Evolutionary conservation across 2,113 vertebrate species (phyloP), one percentile per base, ranked within the genome.

Genomic region (Haplotaxodon microlepis): DNA sequence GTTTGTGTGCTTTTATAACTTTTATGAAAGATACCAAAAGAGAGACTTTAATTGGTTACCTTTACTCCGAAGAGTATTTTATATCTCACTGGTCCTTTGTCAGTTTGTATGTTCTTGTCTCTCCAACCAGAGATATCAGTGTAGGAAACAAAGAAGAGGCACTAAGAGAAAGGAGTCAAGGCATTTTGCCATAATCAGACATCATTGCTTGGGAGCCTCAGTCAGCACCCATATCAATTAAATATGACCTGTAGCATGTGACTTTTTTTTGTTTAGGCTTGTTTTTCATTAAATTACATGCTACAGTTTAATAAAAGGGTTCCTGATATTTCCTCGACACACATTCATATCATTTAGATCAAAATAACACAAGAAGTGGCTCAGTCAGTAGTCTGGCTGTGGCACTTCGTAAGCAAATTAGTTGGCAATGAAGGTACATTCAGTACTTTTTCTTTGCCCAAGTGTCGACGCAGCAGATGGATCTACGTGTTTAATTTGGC

Each of bases 381-480:
- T 19, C 16, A 76, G 42, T 29, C 42, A 19, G 14, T 47, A 47
- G 42, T 76, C 14, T 47, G 42, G 24, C 42, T 47, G 71, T 24
- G 24, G 40, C 14, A 29, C 42, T 50, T 76, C 1, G 1, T 76
- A 47, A 76, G 4, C 24, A 76, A 50, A 50, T 76, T 29, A 1
- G 16, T 2, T 29, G 24, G 24, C 42, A 76, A 76, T 76, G 71
- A 76, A 47, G 42, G 40, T 12, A 19, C 71, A 47, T 76, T 76
- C 40, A 76, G 71, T 76, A 50, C 16, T 76, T 47, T 47, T 47
- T 29, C 24, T 50, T 47, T 76, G 9, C 24, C 42, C 8, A 47
- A 17, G 9, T 45, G 14, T 76, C 40, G 0, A 47, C 42, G 0
- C 24, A 76, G 42, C 42, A 50, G 71, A 76, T 76, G 42, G 14